A percentile compares a stretch with the other conserved stretches of the same genome.
Evolutionary conservation across 2,888 invertebrate genomes (phyloP).

Genomic region (Synanthedon formicaeformis): DNA sequence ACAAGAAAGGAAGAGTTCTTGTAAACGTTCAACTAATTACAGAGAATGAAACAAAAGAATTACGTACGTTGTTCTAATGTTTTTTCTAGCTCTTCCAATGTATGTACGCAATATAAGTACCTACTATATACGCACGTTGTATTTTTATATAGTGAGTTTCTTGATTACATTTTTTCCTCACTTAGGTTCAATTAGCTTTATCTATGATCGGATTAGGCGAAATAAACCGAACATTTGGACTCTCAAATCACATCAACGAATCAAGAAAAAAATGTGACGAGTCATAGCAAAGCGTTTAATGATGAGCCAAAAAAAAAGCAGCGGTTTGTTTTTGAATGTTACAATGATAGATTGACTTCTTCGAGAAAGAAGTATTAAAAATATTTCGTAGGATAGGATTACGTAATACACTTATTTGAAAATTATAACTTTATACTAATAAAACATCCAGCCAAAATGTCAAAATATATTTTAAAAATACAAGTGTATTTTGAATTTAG

Average conservation of each 20-base stretch:
- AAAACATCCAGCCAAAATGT: too few relatives aligned
- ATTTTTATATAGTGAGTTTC: not conserved
- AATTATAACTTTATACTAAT: too few relatives aligned
- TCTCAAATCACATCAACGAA: slow-evolving; percentile 26
- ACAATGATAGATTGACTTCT: not conserved
- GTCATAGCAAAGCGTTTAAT: slow-evolving; percentile 13
- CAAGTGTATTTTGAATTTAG: too few relatives aligned
- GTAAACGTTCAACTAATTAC: not conserved
- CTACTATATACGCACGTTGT: too few relatives aligned
- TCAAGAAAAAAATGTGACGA: slow-evolving; percentile 19
- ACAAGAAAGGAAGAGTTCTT: not conserved
- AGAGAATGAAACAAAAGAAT: not conserved
- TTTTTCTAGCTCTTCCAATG: not conserved
- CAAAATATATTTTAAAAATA: too few relatives aligned
- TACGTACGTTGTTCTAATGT: not conserved
- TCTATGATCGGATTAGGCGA: slow-evolving; percentile 24
- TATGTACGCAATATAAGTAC: not conserved
- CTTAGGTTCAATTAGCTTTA: slow-evolving; percentile 29
- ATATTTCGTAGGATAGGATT: too few relatives aligned
- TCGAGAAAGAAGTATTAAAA: not conserved
- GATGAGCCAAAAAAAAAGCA: not conserved
- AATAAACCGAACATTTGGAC: slow-evolving; percentile 14
- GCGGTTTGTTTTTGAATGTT: not conserved
- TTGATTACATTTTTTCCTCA: slow-evolving; percentile 8
- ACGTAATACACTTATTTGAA: too few relatives aligned